phyloP scores from a whole-genome alignment of 2,888 invertebrate genomes.

The Xestia sexstrigata region DNA sequence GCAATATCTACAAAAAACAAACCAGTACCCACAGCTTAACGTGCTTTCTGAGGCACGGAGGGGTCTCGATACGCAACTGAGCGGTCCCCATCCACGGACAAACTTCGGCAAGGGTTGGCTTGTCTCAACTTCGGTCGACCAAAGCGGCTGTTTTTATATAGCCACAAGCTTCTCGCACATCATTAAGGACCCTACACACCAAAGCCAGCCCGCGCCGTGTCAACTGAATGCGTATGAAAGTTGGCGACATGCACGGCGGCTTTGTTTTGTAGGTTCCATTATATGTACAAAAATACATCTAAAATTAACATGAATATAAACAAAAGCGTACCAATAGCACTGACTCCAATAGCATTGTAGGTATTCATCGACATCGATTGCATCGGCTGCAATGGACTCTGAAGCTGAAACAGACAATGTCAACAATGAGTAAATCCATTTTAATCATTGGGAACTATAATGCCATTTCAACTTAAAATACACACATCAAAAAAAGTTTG shows the following conservation, averaged over 20 bases:
- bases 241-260: not conserved
- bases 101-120: not conserved
- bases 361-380: conserved; percentile 86
- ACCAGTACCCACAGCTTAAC: not conserved
- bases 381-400: conserved; percentile 85
- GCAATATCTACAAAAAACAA: not conserved
- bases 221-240: not conserved
- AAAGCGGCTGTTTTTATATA: not conserved
- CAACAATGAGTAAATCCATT: not conserved
- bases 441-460: not conserved
- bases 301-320: not conserved
- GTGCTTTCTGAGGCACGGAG: not conserved
- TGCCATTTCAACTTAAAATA: not conserved
- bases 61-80: not conserved
- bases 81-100: not conserved
- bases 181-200: not conserved
- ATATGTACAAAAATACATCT: not conserved
- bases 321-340: conserved; percentile 78
- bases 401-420: conserved; percentile 77
- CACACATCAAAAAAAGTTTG: no score
- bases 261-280: not conserved
- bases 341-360: conserved; percentile 84
- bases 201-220: not conserved
- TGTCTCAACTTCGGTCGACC: not conserved
- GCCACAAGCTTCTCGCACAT: not conserved